Percentiles rank a stretch among this genome's conserved stretches.
phyloP scores from a whole-genome alignment of 1,140 invertebrate genomes.

The Drosophila quadrilineata region DNA sequence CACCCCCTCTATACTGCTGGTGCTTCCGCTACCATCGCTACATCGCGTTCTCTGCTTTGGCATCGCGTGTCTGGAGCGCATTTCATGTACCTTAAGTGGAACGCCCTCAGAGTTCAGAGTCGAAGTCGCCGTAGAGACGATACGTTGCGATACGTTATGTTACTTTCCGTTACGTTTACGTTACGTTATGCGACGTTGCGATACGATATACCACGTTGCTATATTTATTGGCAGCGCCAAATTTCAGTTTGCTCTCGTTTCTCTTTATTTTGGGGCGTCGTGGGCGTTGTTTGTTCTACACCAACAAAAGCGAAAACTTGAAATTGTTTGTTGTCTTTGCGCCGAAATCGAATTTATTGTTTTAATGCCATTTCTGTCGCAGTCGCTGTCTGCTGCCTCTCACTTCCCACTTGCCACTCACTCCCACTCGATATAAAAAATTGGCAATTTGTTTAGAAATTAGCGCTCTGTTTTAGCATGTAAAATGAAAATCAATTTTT shows the following conservation, averaged over 20 bases:
- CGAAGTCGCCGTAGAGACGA: conserved; percentile 32
- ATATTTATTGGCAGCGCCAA: conserved; percentile 70
- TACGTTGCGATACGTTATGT: conserved; percentile 26
- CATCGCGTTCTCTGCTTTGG: conserved; percentile 14
- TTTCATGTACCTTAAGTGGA: conserved; percentile 71
- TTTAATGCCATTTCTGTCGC: conserved; percentile 75
- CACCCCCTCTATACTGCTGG: neutral
- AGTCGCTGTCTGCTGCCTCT: conserved; percentile 12
- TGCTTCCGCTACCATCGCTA: neutral
- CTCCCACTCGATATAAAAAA: too few species aligned
- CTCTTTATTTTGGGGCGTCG: too few species aligned
- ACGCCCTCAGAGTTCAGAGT: conserved; percentile 58
- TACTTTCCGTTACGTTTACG: conserved; percentile 22
- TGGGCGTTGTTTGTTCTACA: conserved; percentile 21
- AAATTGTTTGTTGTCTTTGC: conserved; percentile 14
- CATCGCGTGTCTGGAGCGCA: conserved; percentile 66
- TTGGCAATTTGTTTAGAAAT: conserved; percentile 78
- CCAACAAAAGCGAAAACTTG: too few species aligned
- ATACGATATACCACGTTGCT: too few species aligned
- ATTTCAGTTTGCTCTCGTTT: conserved; percentile 11
- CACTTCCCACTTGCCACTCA: conserved; percentile 47
- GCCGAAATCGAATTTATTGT: conserved; percentile 76
- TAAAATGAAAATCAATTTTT: conserved; percentile 73
- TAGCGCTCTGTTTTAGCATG: conserved; percentile 68
- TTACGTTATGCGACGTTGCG: conserved; percentile 42